phyloP scores from a whole-genome alignment of 2,797 vertebrate species.

The Heliangelus exortis region DNA sequence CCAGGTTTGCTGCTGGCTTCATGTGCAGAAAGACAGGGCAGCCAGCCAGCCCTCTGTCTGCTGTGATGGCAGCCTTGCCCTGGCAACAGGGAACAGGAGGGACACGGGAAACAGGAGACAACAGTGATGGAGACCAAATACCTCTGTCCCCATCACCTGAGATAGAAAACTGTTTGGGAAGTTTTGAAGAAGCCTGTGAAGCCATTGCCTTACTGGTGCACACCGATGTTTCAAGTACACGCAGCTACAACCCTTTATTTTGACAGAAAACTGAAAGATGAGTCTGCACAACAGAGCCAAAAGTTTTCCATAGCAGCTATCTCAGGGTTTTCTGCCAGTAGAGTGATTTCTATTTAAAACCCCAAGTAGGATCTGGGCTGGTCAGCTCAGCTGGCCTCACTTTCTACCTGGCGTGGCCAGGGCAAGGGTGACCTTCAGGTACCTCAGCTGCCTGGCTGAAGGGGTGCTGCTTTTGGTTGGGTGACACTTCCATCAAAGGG shows the following conservation, averaged over 20 bases:
- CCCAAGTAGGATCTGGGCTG: neutral
- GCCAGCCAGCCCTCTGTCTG: neutral
- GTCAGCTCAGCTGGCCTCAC: neutral
- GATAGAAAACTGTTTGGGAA: neutral
- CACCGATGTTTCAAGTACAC: neutral
- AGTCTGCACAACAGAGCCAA: neutral
- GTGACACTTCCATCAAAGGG: neutral
- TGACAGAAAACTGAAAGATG: neutral
- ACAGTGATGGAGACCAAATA: neutral
- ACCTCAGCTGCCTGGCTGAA: neutral
- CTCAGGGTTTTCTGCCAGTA: neutral
- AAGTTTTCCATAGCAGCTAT: neutral
- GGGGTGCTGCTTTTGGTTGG: fast-evolving
- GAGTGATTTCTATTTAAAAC: neutral
- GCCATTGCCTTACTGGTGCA: neutral
- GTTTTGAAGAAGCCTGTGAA: neutral
- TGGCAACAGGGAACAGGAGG: neutral
- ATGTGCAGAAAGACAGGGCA: neutral
- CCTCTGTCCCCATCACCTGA: neutral
- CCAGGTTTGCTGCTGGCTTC: neutral
- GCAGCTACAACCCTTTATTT: neutral
- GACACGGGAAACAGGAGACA: neutral
- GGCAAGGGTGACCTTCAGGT: neutral
- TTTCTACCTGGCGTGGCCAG: neutral
- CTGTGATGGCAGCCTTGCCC: neutral